Evolutionary conservation across 2,113 vertebrate genomes (phyloP), one percentile per base, ranked within the genome.

Genomic region (Brachionichthys hirsutus): DNA sequence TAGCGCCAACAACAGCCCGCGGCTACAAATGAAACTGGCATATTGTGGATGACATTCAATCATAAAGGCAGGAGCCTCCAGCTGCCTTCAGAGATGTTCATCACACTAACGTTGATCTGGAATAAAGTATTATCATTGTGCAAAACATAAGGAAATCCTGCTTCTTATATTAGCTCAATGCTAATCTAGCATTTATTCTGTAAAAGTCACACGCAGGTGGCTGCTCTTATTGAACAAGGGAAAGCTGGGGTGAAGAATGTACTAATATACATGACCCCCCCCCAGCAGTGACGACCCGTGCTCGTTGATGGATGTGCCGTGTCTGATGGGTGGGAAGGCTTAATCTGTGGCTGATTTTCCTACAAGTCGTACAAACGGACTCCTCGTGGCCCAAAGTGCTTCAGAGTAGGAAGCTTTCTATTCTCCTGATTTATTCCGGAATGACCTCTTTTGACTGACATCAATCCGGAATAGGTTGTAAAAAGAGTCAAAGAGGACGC

Each of bases 81-180:
- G 59, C 24, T n/a, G 55, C 18, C n/a, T n/a, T n/a, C 45, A 56
- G 18, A 72, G 41, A 67, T 67, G 49, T 70, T 79, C 75, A 85
- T 77, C 80, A 73, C 84, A 83, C 75, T 45, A 53, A 73, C 77
- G 60, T 67, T 1, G 48, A 50, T 53, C 64, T 56, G 80, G 54
- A 83, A 78, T 83, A 62, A 83, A 73, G 41, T 72, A 66, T 74
- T 54, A 79, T 73, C 62, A 77, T 58, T 87, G 83, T 88, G 78
- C 86, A 85, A 86, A 84, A 71, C 76, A 68, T 72, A 56, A 61
- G 40, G 38, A 66, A 65, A 57, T 64, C 42, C 12, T 77, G 63
- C 61, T 69, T 69, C 83, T 77, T 59, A 73, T 67, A 53, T 57
- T 51, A 46, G n/a, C 56, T 34, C 63, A 60, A 61, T 46, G 17